Base-by-base conservation (phyloP, 1,140 invertebrate genomes). In the Danaus melanippus region DNA sequence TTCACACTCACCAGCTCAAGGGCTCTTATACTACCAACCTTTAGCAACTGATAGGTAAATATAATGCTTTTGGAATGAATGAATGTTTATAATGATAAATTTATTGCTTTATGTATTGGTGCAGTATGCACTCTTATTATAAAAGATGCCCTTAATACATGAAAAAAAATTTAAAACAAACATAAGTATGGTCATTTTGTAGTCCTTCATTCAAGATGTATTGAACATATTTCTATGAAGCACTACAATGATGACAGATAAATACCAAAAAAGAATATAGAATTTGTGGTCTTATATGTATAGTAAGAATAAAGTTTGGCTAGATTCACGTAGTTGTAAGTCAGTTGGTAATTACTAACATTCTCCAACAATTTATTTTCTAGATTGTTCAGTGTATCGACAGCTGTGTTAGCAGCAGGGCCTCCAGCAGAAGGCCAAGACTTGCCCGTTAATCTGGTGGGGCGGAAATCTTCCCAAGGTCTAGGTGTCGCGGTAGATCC, bases 391-490 rank as follows among this genome's bases (percentile, higher is more conserved):
- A 93, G 92, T 46, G 90, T 96, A 6, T 89, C 93, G 8, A 93
- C 93, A 0, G 88, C 92, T 2, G 92, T 90, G 0, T 77, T 95
- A 12, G 88, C 91, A 10, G 89, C 91, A 0, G 93, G 93, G 9
- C 93, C 93, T 0, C 88, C 90, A 3, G 87, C 90, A 1, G 90
- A 90, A 57, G 91, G 90, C n/a, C 87, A 92, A 56, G 90, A 92
- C 58, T 72, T 95, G 44, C 92, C 93, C 0, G 92, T 95, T 0
- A 90, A 90, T 42, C 79, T 95, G 40, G 92, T 94, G 1, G 94
- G 94, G 0, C 91, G 90, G 59, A 95, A 95, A 76, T 93, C 93
- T 0, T 95, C 94, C 3, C 94, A 95, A 76, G 93, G 93, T 11
- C 88, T 95, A 1, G 92, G 91, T 1, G 62, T 95, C 9, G 88